These are phyloP conservation scores for Sciaenops ocellatus DNA, from an alignment of 2,797 vertebrate species.

Conservation along the genomic window DNA sequence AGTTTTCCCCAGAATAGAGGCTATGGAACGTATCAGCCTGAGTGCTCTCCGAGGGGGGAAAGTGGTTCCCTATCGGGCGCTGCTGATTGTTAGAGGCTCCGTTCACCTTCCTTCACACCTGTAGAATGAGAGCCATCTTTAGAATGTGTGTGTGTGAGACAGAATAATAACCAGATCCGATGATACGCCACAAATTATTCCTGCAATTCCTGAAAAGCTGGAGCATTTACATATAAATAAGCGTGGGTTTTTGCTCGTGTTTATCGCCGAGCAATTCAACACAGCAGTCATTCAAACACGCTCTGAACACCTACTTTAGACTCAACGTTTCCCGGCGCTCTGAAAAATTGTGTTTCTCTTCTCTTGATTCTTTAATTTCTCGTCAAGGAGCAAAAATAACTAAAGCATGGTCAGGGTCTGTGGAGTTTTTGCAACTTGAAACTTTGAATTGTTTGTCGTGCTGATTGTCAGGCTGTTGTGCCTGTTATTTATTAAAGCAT, in stretches of 20 bases:
- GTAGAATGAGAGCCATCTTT: slow-evolving; percentile 10
- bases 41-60: slow-evolving; percentile 27
- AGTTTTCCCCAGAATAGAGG: slow-evolving; percentile 19
- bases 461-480: no score
- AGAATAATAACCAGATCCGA: slow-evolving; percentile 44
- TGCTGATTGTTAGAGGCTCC: slow-evolving; percentile 32
- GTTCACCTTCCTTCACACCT: slow-evolving; percentile 35
- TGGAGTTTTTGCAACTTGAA: neutral
- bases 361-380: slow-evolving; percentile 12
- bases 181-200: slow-evolving; percentile 31
- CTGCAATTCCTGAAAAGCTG: slow-evolving; percentile 34
- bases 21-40: slow-evolving; percentile 18
- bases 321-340: neutral
- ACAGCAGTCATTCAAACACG: slow-evolving; percentile 10
- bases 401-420: neutral
- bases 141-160: slow-evolving; percentile 8
- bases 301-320: slow-evolving; percentile 15
- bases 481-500: neutral
- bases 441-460: no score
- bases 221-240: slow-evolving; percentile 46
- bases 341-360: neutral
- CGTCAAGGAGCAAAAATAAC: neutral
- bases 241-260: slow-evolving; percentile 21
- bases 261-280: neutral
- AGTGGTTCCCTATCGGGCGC: slow-evolving; percentile 11